Conservation (phyloP, 2,888 invertebrate species). For the Danaus chrysippus region DNA sequence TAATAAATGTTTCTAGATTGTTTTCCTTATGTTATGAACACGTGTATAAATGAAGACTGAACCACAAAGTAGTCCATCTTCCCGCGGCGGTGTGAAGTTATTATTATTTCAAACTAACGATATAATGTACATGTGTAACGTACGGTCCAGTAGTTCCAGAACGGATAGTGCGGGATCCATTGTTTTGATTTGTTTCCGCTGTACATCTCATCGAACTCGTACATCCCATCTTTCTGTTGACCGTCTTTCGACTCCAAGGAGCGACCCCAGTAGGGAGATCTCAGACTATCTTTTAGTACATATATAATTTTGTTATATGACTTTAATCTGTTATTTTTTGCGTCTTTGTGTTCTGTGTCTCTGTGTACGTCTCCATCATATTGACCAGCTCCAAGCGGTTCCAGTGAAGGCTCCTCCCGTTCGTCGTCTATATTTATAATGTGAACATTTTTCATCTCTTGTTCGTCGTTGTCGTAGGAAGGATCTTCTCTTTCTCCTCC, state of each 20-base stretch:
- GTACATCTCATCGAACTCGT: not conserved
- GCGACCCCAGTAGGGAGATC: slow-evolving; percentile 21
- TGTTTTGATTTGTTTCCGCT: slow-evolving; percentile 14
- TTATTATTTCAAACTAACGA: not conserved
- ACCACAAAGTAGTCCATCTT: not conserved
- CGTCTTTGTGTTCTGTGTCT: slow-evolving; percentile 10
- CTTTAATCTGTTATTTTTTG: slow-evolving; percentile 13
- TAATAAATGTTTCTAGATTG: not conserved
- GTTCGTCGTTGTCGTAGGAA: not conserved
- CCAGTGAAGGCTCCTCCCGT: too few species aligned
- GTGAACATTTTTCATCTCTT: not conserved
- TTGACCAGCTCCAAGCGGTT: too few species aligned
- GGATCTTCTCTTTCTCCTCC: slow-evolving; percentile 1
- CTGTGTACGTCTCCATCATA: slow-evolving; percentile 10
- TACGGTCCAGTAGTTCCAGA: slow-evolving; percentile 37
- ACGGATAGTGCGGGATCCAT: slow-evolving; percentile 31
- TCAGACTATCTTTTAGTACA: slow-evolving; percentile 16
- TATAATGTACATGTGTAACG: not conserved
- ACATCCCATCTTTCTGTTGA: slow-evolving; percentile 10
- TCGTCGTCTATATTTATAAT: too few species aligned
- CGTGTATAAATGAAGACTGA: not conserved
- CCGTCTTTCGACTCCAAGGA: slow-evolving; percentile 29
- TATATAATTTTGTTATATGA: slow-evolving; percentile 21
- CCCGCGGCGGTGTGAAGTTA: not conserved
- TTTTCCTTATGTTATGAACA: not conserved